Evolutionary conservation across 2,113 vertebrate genomes (phyloP), one percentile per base, ranked within the genome.

Genomic region (Willisornis vidua): DNA sequence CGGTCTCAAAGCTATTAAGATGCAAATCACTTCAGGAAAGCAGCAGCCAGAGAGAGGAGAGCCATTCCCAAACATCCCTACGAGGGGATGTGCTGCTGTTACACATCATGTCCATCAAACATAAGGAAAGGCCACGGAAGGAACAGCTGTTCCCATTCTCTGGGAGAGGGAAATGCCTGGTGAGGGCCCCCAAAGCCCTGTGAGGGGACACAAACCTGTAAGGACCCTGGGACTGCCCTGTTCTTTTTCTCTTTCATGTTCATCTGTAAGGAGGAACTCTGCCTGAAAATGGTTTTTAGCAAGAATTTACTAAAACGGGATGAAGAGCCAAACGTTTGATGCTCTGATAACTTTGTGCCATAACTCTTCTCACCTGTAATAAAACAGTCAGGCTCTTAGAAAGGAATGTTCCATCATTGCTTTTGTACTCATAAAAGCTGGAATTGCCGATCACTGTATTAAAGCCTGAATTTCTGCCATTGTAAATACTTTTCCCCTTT

Each of bases 191-290:
- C 75, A 65, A 49, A 58, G 37, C 43, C 45, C 20, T 9, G 5
- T 2, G 1, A 13, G 29, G 45, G 55, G 23, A 39, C 46, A 48
- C 1, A 1, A 71, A 72, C 6, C 31, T 2, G 0, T 7, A 17
- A 31, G 41, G 49, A 73, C n/a, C 7, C 24, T 12, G 33, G 15
- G 37, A 49, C 17, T 73, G 12, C 13, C 2, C n/a, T 1, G 0
- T 62, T 41, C 28, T 61, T 28, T n/a, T 20, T 25, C 25, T 48
- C 37, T 58, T 49, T 14, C 1, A 22, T 29, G 33, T 63, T 76
- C 52, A 51, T 20, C 67, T 55, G 6, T 28, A 25, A 66, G 70
- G 37, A 33, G 19, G 10, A 74, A 37, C 8, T n/a, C 77, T 66
- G 66, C 62, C 58, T 72, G 37, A 45, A 87, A 78, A 54, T 6